phyloP scores from a whole-genome alignment of 2,797 vertebrate genomes.

The Sebastes steindachneri region DNA sequence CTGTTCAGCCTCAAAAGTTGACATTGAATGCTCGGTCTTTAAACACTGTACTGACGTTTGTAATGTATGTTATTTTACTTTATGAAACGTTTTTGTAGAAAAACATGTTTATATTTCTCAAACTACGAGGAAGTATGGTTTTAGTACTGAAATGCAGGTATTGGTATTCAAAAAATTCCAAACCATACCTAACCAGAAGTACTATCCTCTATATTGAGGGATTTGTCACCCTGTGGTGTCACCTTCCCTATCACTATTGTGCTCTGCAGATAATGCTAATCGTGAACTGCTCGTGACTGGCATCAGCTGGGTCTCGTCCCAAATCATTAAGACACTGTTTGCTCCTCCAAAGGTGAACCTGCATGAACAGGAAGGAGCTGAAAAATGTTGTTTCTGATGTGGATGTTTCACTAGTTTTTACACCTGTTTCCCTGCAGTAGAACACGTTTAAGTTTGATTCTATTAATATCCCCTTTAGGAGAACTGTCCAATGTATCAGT shows the following conservation, averaged over 20 bases:
- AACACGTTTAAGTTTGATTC: background rate
- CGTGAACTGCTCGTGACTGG: constrained; percentile 15
- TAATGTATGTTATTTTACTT: background rate
- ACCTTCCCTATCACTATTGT: background rate
- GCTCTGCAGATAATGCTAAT: constrained; percentile 17
- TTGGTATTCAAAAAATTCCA: background rate
- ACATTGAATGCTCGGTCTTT: background rate
- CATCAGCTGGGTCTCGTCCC: constrained; percentile 43
- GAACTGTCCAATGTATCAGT: background rate
- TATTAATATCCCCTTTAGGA: background rate
- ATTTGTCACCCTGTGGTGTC: background rate
- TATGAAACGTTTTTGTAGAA: background rate
- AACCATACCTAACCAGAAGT: background rate
- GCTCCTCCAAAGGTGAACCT: constrained; percentile 6
- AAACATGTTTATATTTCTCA: background rate
- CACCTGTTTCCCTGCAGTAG: background rate
- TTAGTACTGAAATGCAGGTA: background rate
- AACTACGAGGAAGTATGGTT: background rate
- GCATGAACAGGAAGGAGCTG: constrained; percentile 6
- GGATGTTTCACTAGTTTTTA: background rate
- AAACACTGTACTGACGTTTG: background rate
- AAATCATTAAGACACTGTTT: constrained; percentile 38
- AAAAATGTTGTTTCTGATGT: constrained; percentile 5
- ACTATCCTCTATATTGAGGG: background rate
- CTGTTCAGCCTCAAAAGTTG: background rate